These are phyloP conservation scores for Tachuris rubrigastra DNA, from an alignment of 2,113 vertebrate species.

Conservation along the genomic window DNA sequence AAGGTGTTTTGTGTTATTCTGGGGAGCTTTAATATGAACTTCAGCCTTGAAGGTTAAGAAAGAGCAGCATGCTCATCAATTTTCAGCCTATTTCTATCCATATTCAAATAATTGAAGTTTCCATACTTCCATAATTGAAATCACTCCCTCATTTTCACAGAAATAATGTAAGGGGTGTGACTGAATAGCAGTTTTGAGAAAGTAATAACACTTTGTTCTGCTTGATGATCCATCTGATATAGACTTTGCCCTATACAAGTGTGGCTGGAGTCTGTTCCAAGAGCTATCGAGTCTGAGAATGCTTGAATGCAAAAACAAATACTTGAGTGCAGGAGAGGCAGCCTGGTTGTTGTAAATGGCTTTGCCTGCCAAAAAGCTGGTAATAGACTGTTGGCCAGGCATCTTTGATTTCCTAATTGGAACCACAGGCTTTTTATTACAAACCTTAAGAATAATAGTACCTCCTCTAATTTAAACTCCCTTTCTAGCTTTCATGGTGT, in stretches of 20 bases:
- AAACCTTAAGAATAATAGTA: constrained; percentile 34
- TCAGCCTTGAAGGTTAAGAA: not conserved
- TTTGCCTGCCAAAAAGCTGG: constrained; percentile 70
- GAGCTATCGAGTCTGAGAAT: constrained; percentile 56
- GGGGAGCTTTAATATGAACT: not conserved
- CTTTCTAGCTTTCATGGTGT: not conserved
- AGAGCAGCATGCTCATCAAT: not conserved
- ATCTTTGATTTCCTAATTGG: constrained; percentile 66
- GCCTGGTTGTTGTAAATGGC: constrained; percentile 55
- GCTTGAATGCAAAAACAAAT: constrained; percentile 73
- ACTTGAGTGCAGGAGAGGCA: constrained; percentile 61
- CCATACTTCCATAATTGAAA: not conserved
- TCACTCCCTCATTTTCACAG: constrained; percentile 15
- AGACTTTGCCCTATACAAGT: constrained; percentile 55
- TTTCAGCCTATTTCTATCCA: not conserved
- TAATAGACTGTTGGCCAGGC: constrained; percentile 62
- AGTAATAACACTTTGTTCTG: constrained; percentile 45
- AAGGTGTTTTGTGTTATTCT: not conserved
- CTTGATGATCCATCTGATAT: constrained; percentile 43
- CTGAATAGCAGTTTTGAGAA: constrained; percentile 39
- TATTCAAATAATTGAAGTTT: not conserved
- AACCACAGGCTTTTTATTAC: constrained; percentile 60
- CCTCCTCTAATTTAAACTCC: constrained; percentile 12
- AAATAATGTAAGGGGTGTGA: constrained; percentile 6
- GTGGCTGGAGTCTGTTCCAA: constrained; percentile 55